These are phyloP conservation scores for Apantesis nais DNA, from an alignment of 2,888 invertebrate species.

Conservation along the genomic window DNA sequence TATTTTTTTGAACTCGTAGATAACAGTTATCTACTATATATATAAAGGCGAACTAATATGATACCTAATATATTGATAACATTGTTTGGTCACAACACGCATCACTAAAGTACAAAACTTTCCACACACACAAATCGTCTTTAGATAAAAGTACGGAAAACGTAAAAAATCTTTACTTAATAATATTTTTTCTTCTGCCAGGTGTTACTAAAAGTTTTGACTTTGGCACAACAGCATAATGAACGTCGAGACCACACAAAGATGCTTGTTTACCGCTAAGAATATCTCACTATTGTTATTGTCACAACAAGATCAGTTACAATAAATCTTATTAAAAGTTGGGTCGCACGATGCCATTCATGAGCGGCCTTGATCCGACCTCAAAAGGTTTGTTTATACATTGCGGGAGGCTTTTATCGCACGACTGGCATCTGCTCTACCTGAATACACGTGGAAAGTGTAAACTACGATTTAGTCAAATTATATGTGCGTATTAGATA, in stretches of 20 bases:
- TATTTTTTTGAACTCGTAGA: no score
- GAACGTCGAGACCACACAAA: slow-evolving; percentile 77
- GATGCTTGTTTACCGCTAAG: slow-evolving; percentile 72
- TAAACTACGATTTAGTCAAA: background rate
- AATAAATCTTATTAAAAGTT: slow-evolving; percentile 84
- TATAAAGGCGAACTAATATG: no score
- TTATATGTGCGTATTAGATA: background rate
- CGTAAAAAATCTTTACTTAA: slow-evolving; percentile 21
- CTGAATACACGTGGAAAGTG: slow-evolving; percentile 31
- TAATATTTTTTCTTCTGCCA: slow-evolving; percentile 55
- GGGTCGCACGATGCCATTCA: slow-evolving; percentile 74
- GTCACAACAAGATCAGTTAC: slow-evolving; percentile 86
- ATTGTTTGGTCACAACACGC: background rate
- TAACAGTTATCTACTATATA: no score
- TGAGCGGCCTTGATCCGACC: slow-evolving; percentile 64
- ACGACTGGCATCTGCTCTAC: slow-evolving; percentile 76
- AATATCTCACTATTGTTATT: slow-evolving; percentile 74
- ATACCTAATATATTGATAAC: no score
- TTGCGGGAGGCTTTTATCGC: slow-evolving; percentile 68
- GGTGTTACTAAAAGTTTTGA: slow-evolving; percentile 75
- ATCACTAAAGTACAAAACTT: background rate
- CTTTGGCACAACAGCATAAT: slow-evolving; percentile 65
- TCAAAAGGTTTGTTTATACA: slow-evolving; percentile 74
- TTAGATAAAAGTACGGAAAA: background rate
- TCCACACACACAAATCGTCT: background rate